phyloP scores from a whole-genome alignment of 2,113 vertebrate genomes.

The Silurus glanis region DNA sequence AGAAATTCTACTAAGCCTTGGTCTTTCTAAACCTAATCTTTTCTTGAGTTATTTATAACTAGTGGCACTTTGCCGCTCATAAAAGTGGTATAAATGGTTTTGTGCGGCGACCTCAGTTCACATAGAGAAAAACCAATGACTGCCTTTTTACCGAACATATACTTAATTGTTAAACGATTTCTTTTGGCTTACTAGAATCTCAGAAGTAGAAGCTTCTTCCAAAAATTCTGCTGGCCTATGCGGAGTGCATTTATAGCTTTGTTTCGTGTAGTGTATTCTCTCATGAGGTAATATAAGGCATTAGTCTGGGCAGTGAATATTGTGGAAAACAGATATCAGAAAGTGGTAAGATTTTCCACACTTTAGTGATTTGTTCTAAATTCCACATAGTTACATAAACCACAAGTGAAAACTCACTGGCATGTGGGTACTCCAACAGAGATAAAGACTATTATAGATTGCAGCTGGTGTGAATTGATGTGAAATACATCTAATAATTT shows the following conservation, averaged over 20 bases:
- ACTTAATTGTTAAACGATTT: conserved; percentile 45
- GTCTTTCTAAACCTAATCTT: conserved; percentile 19
- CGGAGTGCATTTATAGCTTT: conserved; percentile 45
- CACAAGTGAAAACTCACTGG: conserved; percentile 19
- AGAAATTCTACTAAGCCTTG: background rate
- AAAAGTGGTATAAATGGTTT: conserved; percentile 15
- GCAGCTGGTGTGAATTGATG: conserved; percentile 5
- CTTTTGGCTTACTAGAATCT: conserved; percentile 40
- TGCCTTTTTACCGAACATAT: conserved; percentile 27
- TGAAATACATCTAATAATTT: background rate
- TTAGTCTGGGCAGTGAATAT: conserved; percentile 41
- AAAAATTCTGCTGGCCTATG: conserved; percentile 33
- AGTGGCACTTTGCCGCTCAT: conserved; percentile 25
- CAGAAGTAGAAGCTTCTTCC: conserved; percentile 7
- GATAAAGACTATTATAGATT: conserved; percentile 23
- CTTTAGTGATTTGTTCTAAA: conserved; percentile 33
- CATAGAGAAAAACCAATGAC: conserved; percentile 28
- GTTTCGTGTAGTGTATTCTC: conserved; percentile 50
- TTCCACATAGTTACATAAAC: conserved; percentile 34
- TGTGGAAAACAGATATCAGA: conserved; percentile 53
- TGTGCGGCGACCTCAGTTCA: conserved; percentile 2
- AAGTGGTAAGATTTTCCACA: conserved; percentile 50
- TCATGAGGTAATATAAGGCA: conserved; percentile 48
- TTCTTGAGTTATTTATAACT: conserved; percentile 27
- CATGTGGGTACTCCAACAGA: background rate